Percentiles rank a stretch among this genome's conserved stretches.
Evolutionary conservation across 2,797 vertebrate species (phyloP).

Genomic region (Pantherophis vulpinus): DNA sequence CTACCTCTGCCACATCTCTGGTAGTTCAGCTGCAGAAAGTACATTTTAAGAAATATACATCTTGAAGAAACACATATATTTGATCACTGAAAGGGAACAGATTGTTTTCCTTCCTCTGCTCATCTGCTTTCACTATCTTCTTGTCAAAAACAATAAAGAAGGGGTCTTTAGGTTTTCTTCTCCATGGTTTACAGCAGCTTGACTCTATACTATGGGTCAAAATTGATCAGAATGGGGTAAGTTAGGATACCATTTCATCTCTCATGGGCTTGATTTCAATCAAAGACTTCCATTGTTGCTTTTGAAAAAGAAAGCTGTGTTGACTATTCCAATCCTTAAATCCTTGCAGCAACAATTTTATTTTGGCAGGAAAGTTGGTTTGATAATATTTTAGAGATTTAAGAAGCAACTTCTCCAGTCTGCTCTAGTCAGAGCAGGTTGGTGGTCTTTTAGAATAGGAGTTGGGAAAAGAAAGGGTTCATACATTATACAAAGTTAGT

Average conservation of each 20-base stretch:
- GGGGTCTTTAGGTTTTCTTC: no score
- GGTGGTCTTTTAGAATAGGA: background rate
- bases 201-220: background rate
- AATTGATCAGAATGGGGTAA: background rate
- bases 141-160: background rate
- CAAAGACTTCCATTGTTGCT: background rate
- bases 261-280: background rate
- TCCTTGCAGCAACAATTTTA: background rate
- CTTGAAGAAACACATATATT: background rate
- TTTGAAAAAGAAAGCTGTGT: background rate
- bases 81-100: background rate
- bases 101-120: background rate
- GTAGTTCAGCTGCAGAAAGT: background rate
- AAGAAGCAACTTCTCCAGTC: background rate
- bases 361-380: background rate
- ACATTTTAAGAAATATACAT: background rate
- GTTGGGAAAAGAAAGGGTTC: background rate
- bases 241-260: background rate
- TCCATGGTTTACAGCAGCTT: background rate
- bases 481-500: background rate
- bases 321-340: background rate
- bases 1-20: constrained; percentile 25
- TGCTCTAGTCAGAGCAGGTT: background rate
- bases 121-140: background rate
- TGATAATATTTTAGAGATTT: background rate